phyloP scores from a whole-genome alignment of 2,888 invertebrate genomes.

The Notodonta dromedarius region DNA sequence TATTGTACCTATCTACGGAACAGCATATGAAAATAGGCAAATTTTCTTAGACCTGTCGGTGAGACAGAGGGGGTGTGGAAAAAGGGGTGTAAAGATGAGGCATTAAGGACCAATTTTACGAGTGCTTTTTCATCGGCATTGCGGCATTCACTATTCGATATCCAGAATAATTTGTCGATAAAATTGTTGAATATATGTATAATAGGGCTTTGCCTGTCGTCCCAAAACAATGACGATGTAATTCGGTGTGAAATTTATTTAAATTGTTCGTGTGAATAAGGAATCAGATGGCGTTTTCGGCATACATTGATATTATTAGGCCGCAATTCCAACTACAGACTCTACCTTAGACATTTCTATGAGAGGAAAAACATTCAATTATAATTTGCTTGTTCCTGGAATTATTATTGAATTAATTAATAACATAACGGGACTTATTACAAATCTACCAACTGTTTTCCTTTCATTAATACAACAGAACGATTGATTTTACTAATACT shows the following conservation, averaged over 20 bases:
- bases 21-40: background rate
- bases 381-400: too few relatives aligned
- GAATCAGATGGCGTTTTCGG: slow-evolving; percentile 1
- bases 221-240: slow-evolving; percentile 11
- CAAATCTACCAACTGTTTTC: too few relatives aligned
- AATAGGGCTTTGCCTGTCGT: slow-evolving; percentile 8
- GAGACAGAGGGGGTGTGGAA: slow-evolving; percentile 20
- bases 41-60: slow-evolving; percentile 3
- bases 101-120: slow-evolving; percentile 16
- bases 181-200: slow-evolving; percentile 28
- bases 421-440: too few relatives aligned
- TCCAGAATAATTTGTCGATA: slow-evolving; percentile 36
- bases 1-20: background rate
- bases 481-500: too few relatives aligned
- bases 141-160: slow-evolving; percentile 17
- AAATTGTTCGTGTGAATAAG: background rate
- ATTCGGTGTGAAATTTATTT: slow-evolving; percentile 10
- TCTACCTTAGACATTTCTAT: too few relatives aligned
- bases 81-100: slow-evolving; percentile 20
- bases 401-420: too few relatives aligned
- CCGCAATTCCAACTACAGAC: too few relatives aligned
- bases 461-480: too few relatives aligned
- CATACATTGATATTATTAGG: too few relatives aligned
- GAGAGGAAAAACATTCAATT: too few relatives aligned
- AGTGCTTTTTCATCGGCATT: slow-evolving; percentile 14